Evolutionary conservation across 2,113 vertebrate genomes (phyloP), one percentile per base, ranked within the genome.

Genomic region (Zingel zingel): DNA sequence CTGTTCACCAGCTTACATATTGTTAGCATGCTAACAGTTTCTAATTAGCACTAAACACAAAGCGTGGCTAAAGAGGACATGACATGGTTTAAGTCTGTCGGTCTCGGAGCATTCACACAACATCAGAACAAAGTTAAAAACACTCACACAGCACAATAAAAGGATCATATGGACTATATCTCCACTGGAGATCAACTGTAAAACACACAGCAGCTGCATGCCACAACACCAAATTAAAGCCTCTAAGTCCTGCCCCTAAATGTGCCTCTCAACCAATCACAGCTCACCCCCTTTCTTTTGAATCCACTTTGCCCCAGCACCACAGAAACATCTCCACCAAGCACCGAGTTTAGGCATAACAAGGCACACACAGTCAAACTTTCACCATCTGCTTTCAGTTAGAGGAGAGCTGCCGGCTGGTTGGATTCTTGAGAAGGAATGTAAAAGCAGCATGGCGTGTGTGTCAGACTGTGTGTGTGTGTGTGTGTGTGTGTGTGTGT

Each of bases 301-400:
- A 88, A 86, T 77, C 33, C 57, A 75, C 80, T 81, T 76, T 73
- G 16, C 76, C 57, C 65, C 43, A 70, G 51, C 51, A 63, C 61
- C 66, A 68, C 79, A 77, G 58, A 88, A 70, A 83, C 70, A 66
- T 45, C 69, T 70, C 64, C 33, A 45, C 66, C 83, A 74, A 74
- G 66, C 83, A 23, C 53, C 57, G 67, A 78, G 61, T 56, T 83
- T 6, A 78, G 77, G 61, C 45, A 12, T 18, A 83, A 79, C 71
- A 53, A 85, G 53, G 56, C 64, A 62, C 74, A 25, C 78, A 27
- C 74, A 69, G 73, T 59, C 53, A 67, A 89, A 92, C 74, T 76
- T 86, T 80, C 73, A 47, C 83, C 93, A 94, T 94, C 93, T 94
- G 94, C 84, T 93, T 93, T 85, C 61, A 83, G 80, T 94, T 93